Evolutionary conservation across 2,113 vertebrate genomes (phyloP).

Genomic region (Recurvirostra avosetta): DNA sequence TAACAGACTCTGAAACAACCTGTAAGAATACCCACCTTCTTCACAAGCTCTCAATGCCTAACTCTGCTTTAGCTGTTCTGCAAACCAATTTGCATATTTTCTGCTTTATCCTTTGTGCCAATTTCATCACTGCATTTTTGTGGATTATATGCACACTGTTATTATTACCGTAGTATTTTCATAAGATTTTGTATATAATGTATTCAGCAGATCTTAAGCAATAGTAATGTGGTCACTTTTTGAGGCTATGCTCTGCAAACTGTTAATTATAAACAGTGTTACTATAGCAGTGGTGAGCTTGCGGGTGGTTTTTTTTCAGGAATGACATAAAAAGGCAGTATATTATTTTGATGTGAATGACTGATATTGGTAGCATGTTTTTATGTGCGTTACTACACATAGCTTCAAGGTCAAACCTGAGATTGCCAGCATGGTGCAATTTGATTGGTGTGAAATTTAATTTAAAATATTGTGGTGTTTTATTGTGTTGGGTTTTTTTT

Average conservation of each 20-base stretch:
- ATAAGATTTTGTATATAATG: not conserved
- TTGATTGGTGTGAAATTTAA: not conserved
- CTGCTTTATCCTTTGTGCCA: not conserved
- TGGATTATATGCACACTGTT: not conserved
- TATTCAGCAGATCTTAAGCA: not conserved
- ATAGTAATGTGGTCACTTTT: not conserved
- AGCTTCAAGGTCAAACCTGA: not conserved
- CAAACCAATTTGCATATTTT: not conserved
- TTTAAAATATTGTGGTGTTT: not conserved
- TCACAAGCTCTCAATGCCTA: not conserved
- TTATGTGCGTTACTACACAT: fast-evolving
- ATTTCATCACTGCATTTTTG: not conserved
- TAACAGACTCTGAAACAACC: not conserved
- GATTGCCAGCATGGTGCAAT: not conserved
- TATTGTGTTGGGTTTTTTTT: not conserved
- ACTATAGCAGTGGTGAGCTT: not conserved
- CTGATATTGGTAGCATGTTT: not conserved
- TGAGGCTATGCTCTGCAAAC: not conserved
- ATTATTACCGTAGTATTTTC: not conserved
- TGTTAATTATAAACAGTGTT: not conserved
- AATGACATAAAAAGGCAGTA: not conserved
- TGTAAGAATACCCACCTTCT: not conserved
- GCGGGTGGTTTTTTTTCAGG: not conserved
- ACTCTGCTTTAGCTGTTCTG: not conserved
- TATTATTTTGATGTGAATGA: not conserved